phyloP scores from a whole-genome alignment of 2,888 invertebrate genomes.

The Eupithecia exiguata region DNA sequence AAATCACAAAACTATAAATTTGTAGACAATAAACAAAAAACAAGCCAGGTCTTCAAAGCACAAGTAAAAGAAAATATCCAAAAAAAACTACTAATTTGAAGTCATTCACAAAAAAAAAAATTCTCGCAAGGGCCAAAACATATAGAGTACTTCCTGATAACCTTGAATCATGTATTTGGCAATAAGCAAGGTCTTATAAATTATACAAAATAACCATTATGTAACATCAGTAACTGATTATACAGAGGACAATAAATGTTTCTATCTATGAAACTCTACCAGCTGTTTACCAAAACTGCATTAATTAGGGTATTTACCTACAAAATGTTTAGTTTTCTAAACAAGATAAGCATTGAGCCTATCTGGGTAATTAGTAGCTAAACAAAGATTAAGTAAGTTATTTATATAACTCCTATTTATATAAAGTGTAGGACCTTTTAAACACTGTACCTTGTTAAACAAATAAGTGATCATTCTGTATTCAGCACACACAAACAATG shows the following conservation, averaged over 20 bases:
- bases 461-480: neutral
- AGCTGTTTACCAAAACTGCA: neutral
- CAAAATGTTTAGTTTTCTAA: neutral
- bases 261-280: neutral
- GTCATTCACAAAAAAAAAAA: too few species aligned
- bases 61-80: too few species aligned
- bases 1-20: too few species aligned
- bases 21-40: too few species aligned
- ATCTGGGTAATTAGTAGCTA: neutral
- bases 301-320: neutral
- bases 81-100: too few species aligned
- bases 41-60: too few species aligned
- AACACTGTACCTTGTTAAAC: neutral
- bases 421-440: neutral
- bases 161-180: too few species aligned
- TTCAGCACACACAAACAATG: slow-evolving; percentile 1
- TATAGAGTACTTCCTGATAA: too few species aligned
- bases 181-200: too few species aligned
- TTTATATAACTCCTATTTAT: neutral
- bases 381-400: neutral
- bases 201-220: too few species aligned
- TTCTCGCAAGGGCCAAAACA: too few species aligned
- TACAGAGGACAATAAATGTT: neutral
- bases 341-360: neutral
- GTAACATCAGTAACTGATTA: too few species aligned